Percentiles rank a stretch among this genome's conserved stretches.
Evolutionary conservation across 2,888 invertebrate species (phyloP).

Genomic region (Rutpela maculata): DNA sequence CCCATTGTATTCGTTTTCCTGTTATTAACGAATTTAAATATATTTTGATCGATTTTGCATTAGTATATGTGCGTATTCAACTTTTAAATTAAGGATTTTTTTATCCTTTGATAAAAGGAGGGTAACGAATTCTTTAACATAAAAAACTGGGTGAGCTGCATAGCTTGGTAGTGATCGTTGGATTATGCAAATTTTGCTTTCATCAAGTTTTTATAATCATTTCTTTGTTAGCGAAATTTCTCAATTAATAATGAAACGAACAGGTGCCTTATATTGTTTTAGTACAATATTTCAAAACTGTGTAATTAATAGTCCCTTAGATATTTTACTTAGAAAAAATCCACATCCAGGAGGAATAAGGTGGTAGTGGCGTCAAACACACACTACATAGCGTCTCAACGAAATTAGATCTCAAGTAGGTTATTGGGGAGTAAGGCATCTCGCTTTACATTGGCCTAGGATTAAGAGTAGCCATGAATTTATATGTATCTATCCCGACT

Average conservation of each 20-base stretch:
- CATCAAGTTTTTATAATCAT: background rate
- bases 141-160: background rate
- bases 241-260: background rate
- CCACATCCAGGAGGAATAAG: too few relatives aligned
- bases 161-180: background rate
- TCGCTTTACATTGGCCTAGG: too few relatives aligned
- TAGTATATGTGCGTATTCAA: background rate
- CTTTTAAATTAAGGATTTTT: slow-evolving; percentile 8
- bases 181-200: background rate
- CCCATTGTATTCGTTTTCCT: slow-evolving; percentile 19
- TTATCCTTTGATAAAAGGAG: background rate
- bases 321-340: too few relatives aligned
- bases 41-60: slow-evolving; percentile 5
- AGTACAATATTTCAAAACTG: background rate
- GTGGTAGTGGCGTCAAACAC: too few relatives aligned
- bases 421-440: too few relatives aligned
- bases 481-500: too few relatives aligned
- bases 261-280: background rate
- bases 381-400: too few relatives aligned
- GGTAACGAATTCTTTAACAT: background rate
- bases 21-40: slow-evolving; percentile 18
- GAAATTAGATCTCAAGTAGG: too few relatives aligned
- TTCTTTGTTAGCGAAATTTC: background rate
- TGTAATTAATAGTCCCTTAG: too few relatives aligned
- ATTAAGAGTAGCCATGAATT: too few relatives aligned